A percentile compares a stretch with the other conserved stretches of the same genome.
Conservation (phyloP, 2,888 invertebrate species). For the Petrolisthes cinctipes region DNA sequence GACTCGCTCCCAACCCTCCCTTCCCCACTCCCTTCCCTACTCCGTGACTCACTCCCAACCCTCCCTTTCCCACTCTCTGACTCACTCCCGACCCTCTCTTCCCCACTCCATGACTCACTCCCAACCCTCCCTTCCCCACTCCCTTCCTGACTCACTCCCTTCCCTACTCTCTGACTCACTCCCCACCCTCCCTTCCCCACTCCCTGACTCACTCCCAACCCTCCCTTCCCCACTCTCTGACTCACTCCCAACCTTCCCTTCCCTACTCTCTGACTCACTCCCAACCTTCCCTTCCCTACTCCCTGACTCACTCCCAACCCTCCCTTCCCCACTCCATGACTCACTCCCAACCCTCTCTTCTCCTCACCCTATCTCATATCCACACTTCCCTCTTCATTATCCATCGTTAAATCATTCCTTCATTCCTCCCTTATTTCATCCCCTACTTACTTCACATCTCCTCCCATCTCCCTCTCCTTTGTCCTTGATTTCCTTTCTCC, state of each 20-base stretch:
- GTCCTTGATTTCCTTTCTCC: not conserved
- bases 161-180: too few relatives aligned
- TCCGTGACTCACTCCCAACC: not conserved
- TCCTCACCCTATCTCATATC: not conserved
- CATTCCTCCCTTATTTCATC: not conserved
- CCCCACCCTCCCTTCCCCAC: too few relatives aligned
- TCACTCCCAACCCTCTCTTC: not conserved
- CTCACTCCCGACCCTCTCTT: not conserved
- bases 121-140: not conserved
- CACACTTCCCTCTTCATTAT: not conserved
- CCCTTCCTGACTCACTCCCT: too few relatives aligned
- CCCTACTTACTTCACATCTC: not conserved
- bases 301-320: not conserved
- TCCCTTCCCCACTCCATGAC: not conserved
- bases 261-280: too few relatives aligned
- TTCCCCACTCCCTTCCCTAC: too few relatives aligned
- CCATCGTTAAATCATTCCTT: not conserved
- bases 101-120: not conserved
- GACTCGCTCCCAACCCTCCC: too few relatives aligned
- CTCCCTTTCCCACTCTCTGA: slow-evolving; percentile 14
- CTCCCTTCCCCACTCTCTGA: too few relatives aligned
- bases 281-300: too few relatives aligned
- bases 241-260: too few relatives aligned
- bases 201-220: too few relatives aligned
- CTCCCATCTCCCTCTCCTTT: not conserved